Base-by-base conservation (phyloP, 2,888 invertebrate genomes). In the Leptopilina syphax region DNA sequence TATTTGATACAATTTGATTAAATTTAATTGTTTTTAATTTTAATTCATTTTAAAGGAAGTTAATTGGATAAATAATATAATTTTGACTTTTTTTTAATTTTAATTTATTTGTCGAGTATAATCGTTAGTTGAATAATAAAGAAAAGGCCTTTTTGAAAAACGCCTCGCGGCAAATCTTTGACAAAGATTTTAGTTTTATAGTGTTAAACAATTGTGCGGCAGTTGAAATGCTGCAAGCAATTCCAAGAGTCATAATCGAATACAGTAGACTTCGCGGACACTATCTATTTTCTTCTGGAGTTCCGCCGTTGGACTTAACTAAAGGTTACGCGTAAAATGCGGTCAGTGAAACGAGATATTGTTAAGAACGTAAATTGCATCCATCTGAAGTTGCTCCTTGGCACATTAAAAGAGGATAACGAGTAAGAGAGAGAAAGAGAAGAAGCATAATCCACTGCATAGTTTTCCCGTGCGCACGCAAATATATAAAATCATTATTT, bases 301-400 rank as follows among this genome's bases (percentile, higher is more conserved):
- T 34, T 57, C 57, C 34, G n/a, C 54, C n/a, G 57, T 54, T 73
- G 70, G 70, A 70, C 70, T 70, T 5, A 70, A 70, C 50, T 70
- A 73, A 73, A 73, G 73, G 73, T 73, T 73, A 73, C 73, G 57
- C 54, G 77, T 65, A 65, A 65, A 66, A 77, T 65, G 77, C 50
- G 77, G 65, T 65, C 65, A 77, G 50, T 47, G 77, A 77, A 66
- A 77, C 54, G 65, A 77, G 77, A 77, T 65, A 78, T 82, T 78
- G 80, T 82, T 82, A 82, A 82, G 77, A 76, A 79, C 77, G 79
- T 77, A 76, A 82, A 81, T 82, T 81, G 79, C 77, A 73, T 76
- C 73, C 77, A 60, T 67, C 77, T 66, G 50, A 60, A 78, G 79
- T 76, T 73, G 65, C 82, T 82, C 80, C 82, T 82, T 79, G 66